These are phyloP conservation scores for Clamator glandarius DNA, from an alignment of 2,797 vertebrate genomes.

Conservation along the genomic window DNA sequence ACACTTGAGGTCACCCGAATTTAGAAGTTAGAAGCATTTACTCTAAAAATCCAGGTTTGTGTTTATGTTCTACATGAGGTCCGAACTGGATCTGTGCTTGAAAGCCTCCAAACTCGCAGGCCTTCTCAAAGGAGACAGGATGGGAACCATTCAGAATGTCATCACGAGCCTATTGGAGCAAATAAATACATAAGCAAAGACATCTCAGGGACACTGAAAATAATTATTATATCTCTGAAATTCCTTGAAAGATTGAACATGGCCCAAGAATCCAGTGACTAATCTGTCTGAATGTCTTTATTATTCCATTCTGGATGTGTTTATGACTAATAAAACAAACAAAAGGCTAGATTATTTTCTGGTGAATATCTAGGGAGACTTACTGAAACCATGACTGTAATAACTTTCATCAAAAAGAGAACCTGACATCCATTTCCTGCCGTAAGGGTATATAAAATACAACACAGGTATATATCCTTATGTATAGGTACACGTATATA, in stretches of 20 bases:
- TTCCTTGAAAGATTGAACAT: background rate
- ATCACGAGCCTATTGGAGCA: slow-evolving; percentile 87
- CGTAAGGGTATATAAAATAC: rapidly evolving
- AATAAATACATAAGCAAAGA: background rate
- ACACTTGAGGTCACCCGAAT: background rate
- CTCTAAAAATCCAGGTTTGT: slow-evolving; percentile 98
- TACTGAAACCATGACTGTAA: background rate
- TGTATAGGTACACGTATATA: rapidly evolving
- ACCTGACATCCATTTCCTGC: background rate
- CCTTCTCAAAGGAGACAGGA: slow-evolving; percentile 98
- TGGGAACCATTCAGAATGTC: slow-evolving; percentile 99
- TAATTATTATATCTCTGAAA: background rate
- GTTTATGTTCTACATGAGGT: slow-evolving; percentile 96
- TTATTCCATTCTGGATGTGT: background rate
- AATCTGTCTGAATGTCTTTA: background rate
- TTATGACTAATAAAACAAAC: background rate
- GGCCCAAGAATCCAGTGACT: background rate
- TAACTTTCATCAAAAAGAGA: background rate
- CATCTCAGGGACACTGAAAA: background rate
- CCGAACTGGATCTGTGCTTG: slow-evolving; percentile 99
- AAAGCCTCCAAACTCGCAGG: slow-evolving; percentile 96
- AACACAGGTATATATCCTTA: background rate
- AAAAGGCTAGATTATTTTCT: background rate
- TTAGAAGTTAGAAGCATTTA: slow-evolving; percentile 78
- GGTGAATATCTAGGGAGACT: background rate